Evolutionary conservation across 1,140 invertebrate genomes (phyloP).

Genomic region (Diuraphis noxia): DNA sequence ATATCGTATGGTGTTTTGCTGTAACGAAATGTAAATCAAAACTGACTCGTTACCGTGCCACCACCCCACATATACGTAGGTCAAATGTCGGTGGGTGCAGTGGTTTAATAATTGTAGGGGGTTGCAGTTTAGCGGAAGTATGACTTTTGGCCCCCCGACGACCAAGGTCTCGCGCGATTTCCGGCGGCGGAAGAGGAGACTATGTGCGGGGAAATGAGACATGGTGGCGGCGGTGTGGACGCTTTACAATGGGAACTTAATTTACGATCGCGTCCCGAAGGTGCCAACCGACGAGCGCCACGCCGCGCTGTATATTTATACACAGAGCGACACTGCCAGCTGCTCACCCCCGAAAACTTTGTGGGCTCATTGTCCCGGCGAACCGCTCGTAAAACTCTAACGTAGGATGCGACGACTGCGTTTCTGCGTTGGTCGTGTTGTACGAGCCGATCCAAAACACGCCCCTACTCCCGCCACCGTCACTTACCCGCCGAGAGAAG

Average conservation of each 20-base stretch:
- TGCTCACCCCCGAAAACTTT: neutral
- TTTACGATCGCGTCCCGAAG: constrained; percentile 34
- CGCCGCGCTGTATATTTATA: neutral
- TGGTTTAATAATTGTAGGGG: too few species aligned
- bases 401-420: neutral
- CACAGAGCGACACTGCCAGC: neutral
- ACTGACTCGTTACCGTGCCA: neutral
- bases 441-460: neutral
- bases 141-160: neutral
- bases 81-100: neutral
- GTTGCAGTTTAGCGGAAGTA: neutral
- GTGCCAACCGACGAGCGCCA: constrained; percentile 2
- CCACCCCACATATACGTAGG: too few species aligned
- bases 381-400: neutral
- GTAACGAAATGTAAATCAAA: neutral
- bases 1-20: neutral
- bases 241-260: constrained; percentile 32
- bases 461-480: neutral
- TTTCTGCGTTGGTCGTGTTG: neutral
- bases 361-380: neutral
- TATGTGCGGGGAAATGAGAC: neutral
- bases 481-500: neutral
- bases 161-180: neutral
- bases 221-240: neutral
- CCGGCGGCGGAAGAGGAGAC: neutral